These are phyloP conservation scores for Salvelinus fontinalis DNA, from an alignment of 2,113 vertebrate genomes.

Conservation along the genomic window DNA sequence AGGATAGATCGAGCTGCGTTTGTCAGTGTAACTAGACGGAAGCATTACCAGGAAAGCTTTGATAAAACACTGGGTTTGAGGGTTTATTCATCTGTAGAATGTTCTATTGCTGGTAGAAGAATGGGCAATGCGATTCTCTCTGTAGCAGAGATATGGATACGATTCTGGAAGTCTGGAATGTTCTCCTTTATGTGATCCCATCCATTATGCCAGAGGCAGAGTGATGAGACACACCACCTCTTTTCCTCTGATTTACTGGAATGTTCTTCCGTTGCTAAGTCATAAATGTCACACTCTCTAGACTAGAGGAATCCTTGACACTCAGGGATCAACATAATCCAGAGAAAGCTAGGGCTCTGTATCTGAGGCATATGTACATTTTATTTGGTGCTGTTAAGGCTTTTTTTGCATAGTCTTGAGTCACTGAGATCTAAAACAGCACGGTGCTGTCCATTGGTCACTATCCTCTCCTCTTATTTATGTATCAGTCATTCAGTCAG, in stretches of 20 bases:
- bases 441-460: neutral
- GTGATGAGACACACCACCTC: conserved; percentile 2
- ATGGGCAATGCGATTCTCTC: conserved; percentile 14
- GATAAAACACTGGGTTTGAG: neutral
- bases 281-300: neutral
- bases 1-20: neutral
- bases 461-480: neutral
- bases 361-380: neutral
- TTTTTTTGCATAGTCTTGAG: neutral
- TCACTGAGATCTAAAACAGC: neutral
- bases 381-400: neutral
- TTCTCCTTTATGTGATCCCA: conserved; percentile 32
- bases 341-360: neutral
- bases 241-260: neutral
- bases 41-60: neutral
- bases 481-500: neutral
- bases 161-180: conserved; percentile 31
- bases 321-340: neutral
- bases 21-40: neutral
- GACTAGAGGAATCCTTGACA: neutral
- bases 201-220: neutral
- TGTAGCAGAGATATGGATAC: conserved; percentile 27
- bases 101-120: conserved; percentile 4
- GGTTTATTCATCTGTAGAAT: conserved; percentile 7
- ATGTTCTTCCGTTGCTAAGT: neutral